phyloP scores from a whole-genome alignment of 2,888 invertebrate genomes.

The Lepidochitona cinerea region DNA sequence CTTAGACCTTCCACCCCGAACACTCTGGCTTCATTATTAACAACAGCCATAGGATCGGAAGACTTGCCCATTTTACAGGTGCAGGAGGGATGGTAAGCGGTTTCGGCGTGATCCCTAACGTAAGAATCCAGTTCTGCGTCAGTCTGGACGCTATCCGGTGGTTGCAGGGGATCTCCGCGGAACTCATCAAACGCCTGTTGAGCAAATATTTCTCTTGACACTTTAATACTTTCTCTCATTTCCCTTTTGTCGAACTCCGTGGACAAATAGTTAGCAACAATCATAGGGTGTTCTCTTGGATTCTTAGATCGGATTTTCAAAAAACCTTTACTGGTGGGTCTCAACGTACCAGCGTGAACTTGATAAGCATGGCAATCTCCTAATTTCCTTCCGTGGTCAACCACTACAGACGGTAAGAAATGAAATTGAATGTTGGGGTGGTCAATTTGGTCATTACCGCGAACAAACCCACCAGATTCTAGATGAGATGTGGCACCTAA shows the following conservation, averaged over 20 bases:
- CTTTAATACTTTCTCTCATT: slow-evolving; percentile 53
- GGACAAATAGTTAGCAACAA: slow-evolving; percentile 92
- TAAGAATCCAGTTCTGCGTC: slow-evolving; percentile 69
- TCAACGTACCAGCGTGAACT: slow-evolving; percentile 75
- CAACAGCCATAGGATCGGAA: slow-evolving; percentile 75
- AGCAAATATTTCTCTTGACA: slow-evolving; percentile 64
- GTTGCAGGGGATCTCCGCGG: slow-evolving; percentile 55
- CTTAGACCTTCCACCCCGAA: slow-evolving; percentile 77
- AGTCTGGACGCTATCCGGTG: slow-evolving; percentile 53
- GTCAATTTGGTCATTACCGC: slow-evolving; percentile 60
- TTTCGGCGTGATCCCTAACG: slow-evolving; percentile 66
- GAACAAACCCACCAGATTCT: slow-evolving; percentile 73
- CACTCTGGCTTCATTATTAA: slow-evolving; percentile 75
- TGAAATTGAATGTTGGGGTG: slow-evolving; percentile 74
- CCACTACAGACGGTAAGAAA: slow-evolving; percentile 73
- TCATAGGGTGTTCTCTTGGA: slow-evolving; percentile 84
- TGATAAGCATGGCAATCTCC: slow-evolving; percentile 73
- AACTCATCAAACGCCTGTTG: slow-evolving; percentile 68
- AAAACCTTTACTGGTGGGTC: slow-evolving; percentile 88
- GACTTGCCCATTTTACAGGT: slow-evolving; percentile 81
- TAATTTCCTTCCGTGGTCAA: slow-evolving; percentile 72
- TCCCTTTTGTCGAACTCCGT: slow-evolving; percentile 75
- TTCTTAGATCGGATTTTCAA: slow-evolving; percentile 83
- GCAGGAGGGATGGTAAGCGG: slow-evolving; percentile 86
- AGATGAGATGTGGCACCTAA: slow-evolving; percentile 72